Conservation (phyloP, 2,888 invertebrate genomes). For the Drosophila sordidula region DNA sequence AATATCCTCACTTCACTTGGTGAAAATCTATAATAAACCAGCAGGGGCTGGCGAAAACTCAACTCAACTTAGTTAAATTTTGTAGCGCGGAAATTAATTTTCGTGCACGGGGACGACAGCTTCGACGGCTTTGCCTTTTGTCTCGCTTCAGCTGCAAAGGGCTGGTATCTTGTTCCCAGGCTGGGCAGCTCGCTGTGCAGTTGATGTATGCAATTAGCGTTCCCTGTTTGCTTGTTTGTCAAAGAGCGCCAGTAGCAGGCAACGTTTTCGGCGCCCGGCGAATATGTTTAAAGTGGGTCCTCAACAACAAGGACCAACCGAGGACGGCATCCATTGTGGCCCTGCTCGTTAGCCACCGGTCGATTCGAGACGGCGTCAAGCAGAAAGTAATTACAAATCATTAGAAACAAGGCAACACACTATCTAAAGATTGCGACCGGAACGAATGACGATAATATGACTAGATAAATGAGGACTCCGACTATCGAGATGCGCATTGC, state of each 20-base stretch:
- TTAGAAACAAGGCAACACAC: constrained; percentile 8
- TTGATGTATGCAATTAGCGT: constrained; percentile 53
- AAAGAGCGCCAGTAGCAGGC: constrained; percentile 22
- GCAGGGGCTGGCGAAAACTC: constrained; percentile 28
- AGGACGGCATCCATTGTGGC: constrained; percentile 23
- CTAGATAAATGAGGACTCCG: not conserved
- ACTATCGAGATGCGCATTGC: no score
- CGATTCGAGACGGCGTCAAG: constrained; percentile 26
- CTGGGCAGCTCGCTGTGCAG: constrained; percentile 47
- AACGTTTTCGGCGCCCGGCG: constrained; percentile 28
- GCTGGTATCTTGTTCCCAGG: constrained; percentile 37
- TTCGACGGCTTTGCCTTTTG: constrained; percentile 25
- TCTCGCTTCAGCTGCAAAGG: constrained; percentile 19
- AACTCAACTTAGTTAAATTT: constrained; percentile 53
- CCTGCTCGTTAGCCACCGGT: constrained; percentile 31
- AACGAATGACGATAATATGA: not conserved
- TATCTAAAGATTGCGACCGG: not conserved
- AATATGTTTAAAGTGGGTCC: constrained; percentile 18
- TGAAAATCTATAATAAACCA: not conserved
- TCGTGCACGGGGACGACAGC: constrained; percentile 29
- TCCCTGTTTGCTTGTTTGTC: constrained; percentile 40
- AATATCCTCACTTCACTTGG: not conserved
- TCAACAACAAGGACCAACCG: constrained; percentile 10
- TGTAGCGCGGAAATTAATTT: constrained; percentile 53
- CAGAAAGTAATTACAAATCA: constrained; percentile 31